Evolutionary conservation across 2,888 invertebrate genomes (phyloP), one percentile per base, ranked within the genome.

Genomic region (Microplitis manilae): DNA sequence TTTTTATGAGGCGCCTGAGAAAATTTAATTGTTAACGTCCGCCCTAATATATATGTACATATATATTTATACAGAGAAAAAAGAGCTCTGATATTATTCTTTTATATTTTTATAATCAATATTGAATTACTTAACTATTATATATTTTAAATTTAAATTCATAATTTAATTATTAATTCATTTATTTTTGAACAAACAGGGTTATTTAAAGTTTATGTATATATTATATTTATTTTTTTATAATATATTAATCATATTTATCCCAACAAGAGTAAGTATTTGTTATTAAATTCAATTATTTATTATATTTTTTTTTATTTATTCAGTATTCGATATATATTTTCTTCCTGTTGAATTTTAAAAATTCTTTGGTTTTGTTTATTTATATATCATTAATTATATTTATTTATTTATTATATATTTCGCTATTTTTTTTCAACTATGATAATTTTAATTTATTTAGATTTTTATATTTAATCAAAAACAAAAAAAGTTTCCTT

Each of bases 151-250:
- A 71, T 76, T 79, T 77, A 75, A 67, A 67, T 78, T 77, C 67
- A 75, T 78, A 80, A 73, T 80, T 82, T 71, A 60, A 77, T 79
- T 80, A 77, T 77, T 84, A 50, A 50, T 85, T 81, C 75, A 85
- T 85, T 82, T 82, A 77, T 85, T 87, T 87, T 86, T 86, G 87
- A 88, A 86, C 85, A 85, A 88, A 88, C 86, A 88, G 85, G 86
- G 82, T 85, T 85, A 84, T 84, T 87, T 87, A 86, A 85, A 87
- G 86, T 88, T 86, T 86, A 86, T 87, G 84, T 84, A 84, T 81
- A 84, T 82, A 82, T 82, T 84, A 83, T 83, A 83, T 81, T 80
- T 79, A 82, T 82, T 83, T 30, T 30, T 30, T 30, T 30, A 30
- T 30, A 30, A 30, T 83, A 83, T 83, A 80, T 76, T 83, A 84